Evolutionary conservation across 2,113 vertebrate genomes (phyloP).

Genomic region (Donacobius atricapilla): DNA sequence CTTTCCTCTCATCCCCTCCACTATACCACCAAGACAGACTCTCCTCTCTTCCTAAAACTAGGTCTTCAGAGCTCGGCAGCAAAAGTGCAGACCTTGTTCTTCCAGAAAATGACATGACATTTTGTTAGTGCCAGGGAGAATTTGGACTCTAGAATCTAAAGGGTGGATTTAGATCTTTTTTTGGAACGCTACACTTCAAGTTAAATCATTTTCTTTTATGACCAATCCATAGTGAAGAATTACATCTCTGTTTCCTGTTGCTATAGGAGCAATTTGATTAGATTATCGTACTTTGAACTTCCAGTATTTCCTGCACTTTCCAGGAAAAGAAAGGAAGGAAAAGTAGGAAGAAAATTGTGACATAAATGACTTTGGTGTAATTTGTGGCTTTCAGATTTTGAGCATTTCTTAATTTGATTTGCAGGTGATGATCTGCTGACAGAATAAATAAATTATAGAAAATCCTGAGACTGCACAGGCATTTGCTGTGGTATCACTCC

Average conservation of each 20-base stretch:
- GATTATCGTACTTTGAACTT: not conserved
- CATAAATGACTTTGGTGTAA: not conserved
- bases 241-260: not conserved
- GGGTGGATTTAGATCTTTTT: not conserved
- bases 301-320: not conserved
- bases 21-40: not conserved
- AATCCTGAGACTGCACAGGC: not conserved
- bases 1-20: not conserved
- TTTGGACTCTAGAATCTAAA: not conserved
- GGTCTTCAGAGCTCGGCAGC: not conserved
- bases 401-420: slow-evolving; percentile 33
- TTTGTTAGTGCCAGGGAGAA: not conserved
- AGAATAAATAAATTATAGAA: not conserved
- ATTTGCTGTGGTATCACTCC: not conserved
- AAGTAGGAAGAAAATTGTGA: not conserved
- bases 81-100: not conserved
- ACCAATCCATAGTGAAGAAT: not conserved
- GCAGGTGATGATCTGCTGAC: not conserved
- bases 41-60: not conserved
- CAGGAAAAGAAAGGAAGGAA: not conserved
- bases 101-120: not conserved
- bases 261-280: not conserved
- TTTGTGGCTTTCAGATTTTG: not conserved
- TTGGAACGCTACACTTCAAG: not conserved
- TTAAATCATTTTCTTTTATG: not conserved